A percentile compares a stretch with the other conserved stretches of the same genome.
Conservation (phyloP, 2,888 invertebrate genomes). For the Cyclophora punctaria region DNA sequence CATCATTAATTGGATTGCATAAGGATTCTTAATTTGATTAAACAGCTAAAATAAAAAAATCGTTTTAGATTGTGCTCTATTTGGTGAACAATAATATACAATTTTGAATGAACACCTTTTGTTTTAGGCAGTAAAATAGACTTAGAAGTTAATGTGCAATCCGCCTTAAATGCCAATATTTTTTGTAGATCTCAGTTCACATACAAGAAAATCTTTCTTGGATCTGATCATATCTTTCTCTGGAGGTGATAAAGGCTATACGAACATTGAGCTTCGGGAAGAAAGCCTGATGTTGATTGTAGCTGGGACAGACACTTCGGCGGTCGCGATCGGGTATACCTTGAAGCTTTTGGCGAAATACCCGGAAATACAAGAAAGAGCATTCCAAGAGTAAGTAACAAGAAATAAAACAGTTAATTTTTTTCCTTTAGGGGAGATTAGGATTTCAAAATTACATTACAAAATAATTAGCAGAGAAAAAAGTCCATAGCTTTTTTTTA, state of each 20-base stretch:
- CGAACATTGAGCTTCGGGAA: constrained; percentile 70
- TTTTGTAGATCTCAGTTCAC: constrained; percentile 39
- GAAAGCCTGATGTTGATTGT: constrained; percentile 74
- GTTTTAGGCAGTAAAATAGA: background rate
- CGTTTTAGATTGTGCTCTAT: too few relatives aligned
- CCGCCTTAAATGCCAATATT: background rate
- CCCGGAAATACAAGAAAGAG: constrained; percentile 62
- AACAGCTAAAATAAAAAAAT: too few relatives aligned
- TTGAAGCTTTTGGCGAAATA: constrained; percentile 59
- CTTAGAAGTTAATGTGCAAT: background rate
- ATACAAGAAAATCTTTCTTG: constrained; percentile 67
- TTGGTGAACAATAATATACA: too few relatives aligned
- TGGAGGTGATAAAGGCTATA: constrained; percentile 64
- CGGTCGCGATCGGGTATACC: constrained; percentile 56
- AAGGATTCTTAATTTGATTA: too few relatives aligned
- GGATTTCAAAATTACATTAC: too few relatives aligned
- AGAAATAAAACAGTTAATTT: background rate
- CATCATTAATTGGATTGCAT: too few relatives aligned
- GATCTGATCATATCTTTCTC: constrained; percentile 70
- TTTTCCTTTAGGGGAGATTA: too few relatives aligned
- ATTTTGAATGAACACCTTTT: too few relatives aligned
- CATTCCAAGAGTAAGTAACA: constrained; percentile 55
- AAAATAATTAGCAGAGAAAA: too few relatives aligned
- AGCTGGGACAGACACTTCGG: constrained; percentile 73
- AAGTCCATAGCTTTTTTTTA: too few relatives aligned